Percentiles rank a stretch among this genome's conserved stretches.
phyloP scores from a whole-genome alignment of 2,888 invertebrate genomes.

The Thymelicus sylvestris region DNA sequence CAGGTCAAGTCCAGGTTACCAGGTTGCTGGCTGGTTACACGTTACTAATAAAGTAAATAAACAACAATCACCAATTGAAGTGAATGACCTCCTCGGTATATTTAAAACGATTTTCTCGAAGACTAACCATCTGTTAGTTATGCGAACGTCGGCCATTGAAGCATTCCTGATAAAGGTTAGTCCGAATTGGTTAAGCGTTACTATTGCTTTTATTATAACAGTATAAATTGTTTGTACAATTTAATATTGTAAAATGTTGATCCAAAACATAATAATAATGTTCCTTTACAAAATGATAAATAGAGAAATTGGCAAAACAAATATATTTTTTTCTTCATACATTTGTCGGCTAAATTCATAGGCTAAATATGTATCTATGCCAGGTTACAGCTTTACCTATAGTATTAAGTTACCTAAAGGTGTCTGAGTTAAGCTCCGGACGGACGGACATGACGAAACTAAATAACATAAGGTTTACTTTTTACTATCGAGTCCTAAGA shows the following conservation, averaged over 20 bases:
- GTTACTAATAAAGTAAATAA: background rate
- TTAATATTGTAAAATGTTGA: background rate
- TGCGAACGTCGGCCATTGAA: slow-evolving; percentile 45
- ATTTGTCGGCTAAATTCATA: too few relatives aligned
- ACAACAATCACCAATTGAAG: slow-evolving; percentile 6
- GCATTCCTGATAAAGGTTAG: slow-evolving; percentile 53
- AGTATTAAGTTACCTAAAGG: too few relatives aligned
- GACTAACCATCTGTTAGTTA: slow-evolving; percentile 34
- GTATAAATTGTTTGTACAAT: background rate
- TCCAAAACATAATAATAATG: background rate
- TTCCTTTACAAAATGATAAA: too few relatives aligned
- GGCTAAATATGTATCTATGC: too few relatives aligned
- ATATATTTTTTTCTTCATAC: too few relatives aligned
- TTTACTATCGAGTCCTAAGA: too few relatives aligned
- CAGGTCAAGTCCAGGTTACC: background rate
- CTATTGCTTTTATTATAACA: slow-evolving; percentile 7
- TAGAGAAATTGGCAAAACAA: too few relatives aligned
- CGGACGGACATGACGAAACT: too few relatives aligned
- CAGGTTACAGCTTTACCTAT: too few relatives aligned
- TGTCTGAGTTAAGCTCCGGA: too few relatives aligned
- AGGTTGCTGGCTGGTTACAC: background rate
- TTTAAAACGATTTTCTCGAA: slow-evolving; percentile 26
- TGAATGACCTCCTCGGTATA: slow-evolving; percentile 15
- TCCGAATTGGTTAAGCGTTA: slow-evolving; percentile 15
- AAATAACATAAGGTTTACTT: too few relatives aligned